A percentile compares a stretch with the other conserved stretches of the same genome.
phyloP scores from a whole-genome alignment of 2,888 invertebrate genomes.

The Nomada lathburiana region DNA sequence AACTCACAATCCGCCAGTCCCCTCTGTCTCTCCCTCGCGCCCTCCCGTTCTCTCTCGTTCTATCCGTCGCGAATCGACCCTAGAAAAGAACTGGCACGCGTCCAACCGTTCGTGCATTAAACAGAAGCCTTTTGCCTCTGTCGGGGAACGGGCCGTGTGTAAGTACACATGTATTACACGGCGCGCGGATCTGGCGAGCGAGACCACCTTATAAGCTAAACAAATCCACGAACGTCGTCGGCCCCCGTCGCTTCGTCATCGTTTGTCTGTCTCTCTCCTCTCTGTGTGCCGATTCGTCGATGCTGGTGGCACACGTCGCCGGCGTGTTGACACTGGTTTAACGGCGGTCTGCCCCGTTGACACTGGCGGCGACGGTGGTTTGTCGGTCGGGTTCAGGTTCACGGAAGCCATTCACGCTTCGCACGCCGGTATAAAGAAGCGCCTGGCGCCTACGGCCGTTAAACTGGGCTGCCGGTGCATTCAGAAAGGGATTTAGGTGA shows the following conservation, averaged over 20 bases:
- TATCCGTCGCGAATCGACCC: conserved; percentile 11
- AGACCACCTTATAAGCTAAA: conserved; percentile 63
- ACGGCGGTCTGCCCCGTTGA: conserved; percentile 52
- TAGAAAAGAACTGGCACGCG: conserved; percentile 67
- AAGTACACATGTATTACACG: conserved; percentile 24
- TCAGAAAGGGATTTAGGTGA: conserved; percentile 54
- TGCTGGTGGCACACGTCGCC: conserved; percentile 40
- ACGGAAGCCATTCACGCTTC: conserved; percentile 78
- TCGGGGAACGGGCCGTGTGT: not conserved
- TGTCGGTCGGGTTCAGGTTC: conserved; percentile 66
- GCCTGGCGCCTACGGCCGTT: conserved; percentile 76
- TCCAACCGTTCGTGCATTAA: conserved; percentile 64
- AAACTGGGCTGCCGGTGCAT: conserved; percentile 69
- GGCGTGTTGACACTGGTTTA: conserved; percentile 54
- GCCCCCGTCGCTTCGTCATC: not conserved
- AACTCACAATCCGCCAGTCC: conserved; percentile 9
- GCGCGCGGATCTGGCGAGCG: not conserved
- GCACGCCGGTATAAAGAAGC: conserved; percentile 73
- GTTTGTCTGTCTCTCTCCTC: not conserved
- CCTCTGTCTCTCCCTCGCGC: not conserved
- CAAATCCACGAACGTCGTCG: conserved; percentile 56
- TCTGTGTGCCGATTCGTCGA: conserved; percentile 48
- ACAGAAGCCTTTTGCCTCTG: conserved; percentile 54
- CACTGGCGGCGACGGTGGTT: conserved; percentile 59
- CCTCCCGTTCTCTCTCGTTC: not conserved